These are phyloP conservation scores for Creontiades dilutus DNA, from an alignment of 2,888 invertebrate species.

Conservation along the genomic window DNA sequence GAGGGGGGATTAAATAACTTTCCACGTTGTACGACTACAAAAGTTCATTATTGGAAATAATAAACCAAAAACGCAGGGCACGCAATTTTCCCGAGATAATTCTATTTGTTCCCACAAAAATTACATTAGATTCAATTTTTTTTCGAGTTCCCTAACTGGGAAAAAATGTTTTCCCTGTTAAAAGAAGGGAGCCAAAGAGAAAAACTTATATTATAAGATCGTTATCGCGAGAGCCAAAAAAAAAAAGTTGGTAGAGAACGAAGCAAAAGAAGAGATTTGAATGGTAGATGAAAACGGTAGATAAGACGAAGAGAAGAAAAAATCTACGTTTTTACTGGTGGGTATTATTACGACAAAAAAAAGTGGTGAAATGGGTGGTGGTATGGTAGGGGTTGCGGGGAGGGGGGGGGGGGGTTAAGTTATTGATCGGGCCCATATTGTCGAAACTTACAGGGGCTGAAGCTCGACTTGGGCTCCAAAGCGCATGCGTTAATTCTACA, in stretches of 20 bases:
- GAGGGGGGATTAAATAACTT: too few species aligned
- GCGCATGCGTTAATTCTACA: conserved; percentile 14
- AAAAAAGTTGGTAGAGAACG: background rate
- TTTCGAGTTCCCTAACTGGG: background rate
- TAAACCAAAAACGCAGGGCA: too few species aligned
- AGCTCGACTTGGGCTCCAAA: background rate
- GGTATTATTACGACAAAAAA: background rate
- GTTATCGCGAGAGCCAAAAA: background rate
- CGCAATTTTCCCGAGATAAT: background rate
- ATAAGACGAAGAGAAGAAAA: background rate
- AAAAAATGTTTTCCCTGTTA: background rate
- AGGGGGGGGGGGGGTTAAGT: background rate
- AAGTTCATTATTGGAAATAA: too few species aligned
- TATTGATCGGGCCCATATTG: conserved; percentile 52
- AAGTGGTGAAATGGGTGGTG: too few species aligned
- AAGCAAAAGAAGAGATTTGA: conserved; percentile 30
- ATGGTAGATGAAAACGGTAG: conserved; percentile 33
- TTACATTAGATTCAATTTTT: conserved; percentile 38
- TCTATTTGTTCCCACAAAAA: conserved; percentile 13
- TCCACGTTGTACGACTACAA: too few species aligned
- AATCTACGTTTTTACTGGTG: conserved; percentile 21
- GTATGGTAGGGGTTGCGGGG: too few species aligned
- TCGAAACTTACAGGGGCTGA: background rate
- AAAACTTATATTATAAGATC: conserved; percentile 20
- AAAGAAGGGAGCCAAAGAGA: background rate